Evolutionary conservation across 2,797 vertebrate genomes (phyloP).

Genomic region (Rhinogobio ventralis): DNA sequence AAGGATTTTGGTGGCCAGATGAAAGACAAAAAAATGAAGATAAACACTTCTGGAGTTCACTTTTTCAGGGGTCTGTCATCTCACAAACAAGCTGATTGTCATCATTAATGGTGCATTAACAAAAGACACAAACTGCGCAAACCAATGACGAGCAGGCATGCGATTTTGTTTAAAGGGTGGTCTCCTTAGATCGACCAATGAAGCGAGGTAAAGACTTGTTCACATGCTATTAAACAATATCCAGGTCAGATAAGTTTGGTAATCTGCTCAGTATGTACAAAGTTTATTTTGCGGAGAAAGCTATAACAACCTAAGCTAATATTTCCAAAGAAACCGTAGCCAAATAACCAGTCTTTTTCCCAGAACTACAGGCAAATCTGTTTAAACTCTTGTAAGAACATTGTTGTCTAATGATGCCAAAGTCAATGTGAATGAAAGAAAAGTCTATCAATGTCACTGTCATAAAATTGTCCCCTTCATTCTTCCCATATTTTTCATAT

Average conservation of each 20-base stretch:
- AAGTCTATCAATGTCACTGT: slow-evolving; percentile 29
- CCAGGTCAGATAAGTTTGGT: slow-evolving; percentile 75
- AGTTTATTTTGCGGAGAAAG: slow-evolving; percentile 77
- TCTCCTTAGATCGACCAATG: slow-evolving; percentile 67
- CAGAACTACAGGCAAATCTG: slow-evolving; percentile 75
- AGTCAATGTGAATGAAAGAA: not conserved
- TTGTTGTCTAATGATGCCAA: slow-evolving; percentile 59
- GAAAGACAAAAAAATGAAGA: slow-evolving; percentile 32
- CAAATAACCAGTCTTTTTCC: slow-evolving; percentile 76
- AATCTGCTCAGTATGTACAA: slow-evolving; percentile 81
- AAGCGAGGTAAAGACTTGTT: slow-evolving; percentile 74
- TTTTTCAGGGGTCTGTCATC: slow-evolving; percentile 63
- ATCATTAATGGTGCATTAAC: slow-evolving; percentile 75
- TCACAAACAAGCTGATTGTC: slow-evolving; percentile 69
- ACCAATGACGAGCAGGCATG: slow-evolving; percentile 66
- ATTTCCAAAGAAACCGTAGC: slow-evolving; percentile 77
- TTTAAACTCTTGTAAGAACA: slow-evolving; percentile 72
- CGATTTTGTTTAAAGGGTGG: slow-evolving; percentile 72
- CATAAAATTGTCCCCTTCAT: slow-evolving; percentile 19
- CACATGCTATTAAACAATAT: slow-evolving; percentile 80
- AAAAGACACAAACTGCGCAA: slow-evolving; percentile 74
- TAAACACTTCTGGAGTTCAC: slow-evolving; percentile 50
- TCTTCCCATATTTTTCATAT: not conserved
- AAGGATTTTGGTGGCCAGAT: not conserved
- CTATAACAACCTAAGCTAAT: slow-evolving; percentile 80